These are phyloP conservation scores for Stichodactyla helianthus DNA, from an alignment of 64 coral and sea anemone species.

Conservation along the genomic window DNA sequence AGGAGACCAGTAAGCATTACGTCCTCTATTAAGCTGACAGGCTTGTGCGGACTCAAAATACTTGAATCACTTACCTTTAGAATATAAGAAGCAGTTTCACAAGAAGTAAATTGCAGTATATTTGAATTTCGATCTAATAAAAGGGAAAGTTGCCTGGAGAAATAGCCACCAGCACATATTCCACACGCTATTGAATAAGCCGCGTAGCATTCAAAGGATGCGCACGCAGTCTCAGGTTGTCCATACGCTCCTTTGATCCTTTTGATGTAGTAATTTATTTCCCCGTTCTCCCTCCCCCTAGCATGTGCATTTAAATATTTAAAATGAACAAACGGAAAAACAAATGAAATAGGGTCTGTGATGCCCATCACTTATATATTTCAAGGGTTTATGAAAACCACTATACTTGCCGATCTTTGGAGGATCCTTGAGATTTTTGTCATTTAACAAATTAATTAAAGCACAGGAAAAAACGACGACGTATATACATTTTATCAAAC, in stretches of 20 bases:
- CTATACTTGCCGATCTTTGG: too few species aligned
- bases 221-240: not conserved
- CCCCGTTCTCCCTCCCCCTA: not conserved
- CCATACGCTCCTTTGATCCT: not conserved
- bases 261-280: not conserved
- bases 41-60: not conserved
- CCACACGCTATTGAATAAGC: not conserved
- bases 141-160: not conserved
- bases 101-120: not conserved
- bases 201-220: not conserved
- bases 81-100: not conserved
- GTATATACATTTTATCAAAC: too few species aligned
- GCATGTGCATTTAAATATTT: too few species aligned
- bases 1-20: not conserved
- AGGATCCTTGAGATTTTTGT: too few species aligned
- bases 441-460: too few species aligned
- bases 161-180: not conserved
- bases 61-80: not conserved
- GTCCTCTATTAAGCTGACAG: not conserved
- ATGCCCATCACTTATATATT: too few species aligned
- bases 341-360: too few species aligned
- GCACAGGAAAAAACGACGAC: too few species aligned
- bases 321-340: too few species aligned
- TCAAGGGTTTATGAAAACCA: too few species aligned
- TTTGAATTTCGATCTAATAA: not conserved